These are phyloP conservation scores for Parazoanthus atlanticus DNA, from an alignment of 92 coral and sea anemone genomes.

Conservation along the genomic window DNA sequence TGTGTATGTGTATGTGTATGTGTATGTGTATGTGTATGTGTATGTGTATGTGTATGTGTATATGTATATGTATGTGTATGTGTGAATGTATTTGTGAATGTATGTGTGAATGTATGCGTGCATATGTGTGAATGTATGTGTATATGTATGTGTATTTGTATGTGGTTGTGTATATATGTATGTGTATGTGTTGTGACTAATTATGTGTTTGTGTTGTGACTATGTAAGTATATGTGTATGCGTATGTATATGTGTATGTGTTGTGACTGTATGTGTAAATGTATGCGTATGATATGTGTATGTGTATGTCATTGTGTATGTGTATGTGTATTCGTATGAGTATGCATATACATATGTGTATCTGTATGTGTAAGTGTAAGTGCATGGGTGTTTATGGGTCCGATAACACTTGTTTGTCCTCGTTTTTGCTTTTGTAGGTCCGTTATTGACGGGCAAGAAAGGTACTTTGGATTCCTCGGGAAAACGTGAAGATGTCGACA, in stretches of 20 bases:
- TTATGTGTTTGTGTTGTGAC: too few species aligned
- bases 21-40: too few species aligned
- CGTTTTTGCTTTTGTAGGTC: constrained; percentile 38
- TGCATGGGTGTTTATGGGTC: neutral
- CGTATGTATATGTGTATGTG: neutral
- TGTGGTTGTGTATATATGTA: neutral
- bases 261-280: neutral
- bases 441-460: constrained; percentile 67
- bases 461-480: constrained; percentile 54
- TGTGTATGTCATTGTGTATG: neutral
- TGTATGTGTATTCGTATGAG: neutral
- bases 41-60: too few species aligned
- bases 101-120: neutral
- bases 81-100: too few species aligned
- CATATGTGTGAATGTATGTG: too few species aligned
- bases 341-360: neutral
- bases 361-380: neutral
- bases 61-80: too few species aligned
- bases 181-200: too few species aligned
- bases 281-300: neutral
- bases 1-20: too few species aligned
- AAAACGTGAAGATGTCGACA: constrained; percentile 58
- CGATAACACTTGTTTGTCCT: neutral
- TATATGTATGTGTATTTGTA: neutral
- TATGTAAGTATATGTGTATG: neutral